Evolutionary conservation across 2,797 vertebrate species (phyloP).

Genomic region (Chelon auratus): DNA sequence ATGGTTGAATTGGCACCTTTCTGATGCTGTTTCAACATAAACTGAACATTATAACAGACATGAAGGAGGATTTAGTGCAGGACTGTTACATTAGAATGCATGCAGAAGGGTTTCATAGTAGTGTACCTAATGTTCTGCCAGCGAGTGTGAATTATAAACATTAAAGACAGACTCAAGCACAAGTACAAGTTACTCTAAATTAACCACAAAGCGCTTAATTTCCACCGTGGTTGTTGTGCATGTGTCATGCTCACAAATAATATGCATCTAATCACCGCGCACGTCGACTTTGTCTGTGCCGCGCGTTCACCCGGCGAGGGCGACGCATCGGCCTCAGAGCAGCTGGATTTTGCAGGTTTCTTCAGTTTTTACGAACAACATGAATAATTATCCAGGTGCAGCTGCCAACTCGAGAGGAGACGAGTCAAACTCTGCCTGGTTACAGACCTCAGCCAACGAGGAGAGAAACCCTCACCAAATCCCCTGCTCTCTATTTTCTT

Average conservation of each 20-base stretch:
- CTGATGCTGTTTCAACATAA: no score
- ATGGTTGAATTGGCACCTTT: no score
- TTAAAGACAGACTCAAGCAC: neutral
- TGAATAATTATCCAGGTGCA: slow-evolving; percentile 81
- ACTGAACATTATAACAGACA: no score
- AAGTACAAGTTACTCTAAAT: neutral
- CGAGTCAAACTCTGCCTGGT: slow-evolving; percentile 71
- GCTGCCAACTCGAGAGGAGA: slow-evolving; percentile 72
- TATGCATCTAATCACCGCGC: slow-evolving; percentile 40
- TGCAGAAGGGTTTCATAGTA: no score
- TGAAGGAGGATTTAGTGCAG: no score
- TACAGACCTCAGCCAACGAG: slow-evolving; percentile 68
- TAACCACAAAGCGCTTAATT: neutral
- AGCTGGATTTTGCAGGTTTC: slow-evolving; percentile 78
- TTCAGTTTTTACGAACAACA: slow-evolving; percentile 72
- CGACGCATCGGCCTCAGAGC: slow-evolving; percentile 57
- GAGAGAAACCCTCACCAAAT: slow-evolving; percentile 56
- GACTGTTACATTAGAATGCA: no score
- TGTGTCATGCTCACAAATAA: slow-evolving; percentile 28
- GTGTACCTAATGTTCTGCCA: no score
- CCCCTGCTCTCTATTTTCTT: slow-evolving; percentile 29
- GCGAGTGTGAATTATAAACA: neutral
- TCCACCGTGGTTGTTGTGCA: slow-evolving; percentile 11
- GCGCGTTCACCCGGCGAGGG: slow-evolving; percentile 20
- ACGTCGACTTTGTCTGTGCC: slow-evolving; percentile 19